Evolutionary conservation across 2,888 invertebrate species (phyloP), one percentile per base, ranked within the genome.

Genomic region (Cylloceria caligata): DNA sequence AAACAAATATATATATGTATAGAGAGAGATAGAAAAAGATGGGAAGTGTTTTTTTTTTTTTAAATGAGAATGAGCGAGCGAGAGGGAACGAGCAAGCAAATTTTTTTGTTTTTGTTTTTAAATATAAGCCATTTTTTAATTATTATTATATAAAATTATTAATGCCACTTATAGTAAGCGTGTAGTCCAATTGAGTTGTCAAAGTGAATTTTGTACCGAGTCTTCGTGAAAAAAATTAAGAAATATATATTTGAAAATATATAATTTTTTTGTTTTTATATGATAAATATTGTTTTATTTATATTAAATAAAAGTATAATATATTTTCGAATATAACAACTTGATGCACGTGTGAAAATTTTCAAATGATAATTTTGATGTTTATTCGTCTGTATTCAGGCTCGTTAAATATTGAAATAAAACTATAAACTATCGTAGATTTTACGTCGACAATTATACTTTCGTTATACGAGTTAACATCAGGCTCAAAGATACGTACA

Each of bases 61-160:
- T 69, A 74, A 52, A 82, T 79, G 82, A 79, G 49, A 76, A 79
- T 82, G 75, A 79, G 52, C 75, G 79, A 82, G 74, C 79, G 75
- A 75, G 60, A 45, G 75, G 67, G 47, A 73, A 77, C 71, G 82
- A 84, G 82, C 82, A 80, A 77, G 80, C 77, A 71, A 77, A 52
- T 67, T 64, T 75, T 67, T 42, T 57, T 24, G n/a, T n/a, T n/a
- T n/a, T n/a, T n/a, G n/a, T n/a, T 62, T 24, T 52, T 36, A 7
- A 57, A 34, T 30, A 60, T 36, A 7, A 36, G 16, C 34, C 60
- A 34, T 34, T 16, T 57, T 57, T 19, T 16, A 57, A n/a, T 60
- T 36, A 34, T 73, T 45, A 13, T 62, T 30, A 39, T 62, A 7
- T 30, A 34, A 16, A 34, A 52, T 74, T 79, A 16, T 27, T 36